Percentiles rank a stretch among this genome's conserved stretches.
phyloP scores from a whole-genome alignment of 2,113 vertebrate species.

The Chaetura pelagica region DNA sequence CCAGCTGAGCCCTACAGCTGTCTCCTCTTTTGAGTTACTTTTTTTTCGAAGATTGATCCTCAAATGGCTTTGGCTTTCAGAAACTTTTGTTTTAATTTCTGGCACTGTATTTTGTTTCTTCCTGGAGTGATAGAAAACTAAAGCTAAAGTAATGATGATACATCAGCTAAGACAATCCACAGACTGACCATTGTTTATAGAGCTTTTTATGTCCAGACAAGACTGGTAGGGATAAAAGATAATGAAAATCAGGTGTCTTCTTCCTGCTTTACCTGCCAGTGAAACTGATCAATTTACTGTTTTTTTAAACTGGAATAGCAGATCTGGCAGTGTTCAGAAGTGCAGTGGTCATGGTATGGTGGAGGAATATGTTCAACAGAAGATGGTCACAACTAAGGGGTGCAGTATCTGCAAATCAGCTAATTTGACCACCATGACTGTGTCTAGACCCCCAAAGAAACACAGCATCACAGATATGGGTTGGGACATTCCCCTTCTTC shows the following conservation, averaged over 20 bases:
- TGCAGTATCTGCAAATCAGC: not conserved
- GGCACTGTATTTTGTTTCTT: slow-evolving; percentile 60
- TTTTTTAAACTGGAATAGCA: not conserved
- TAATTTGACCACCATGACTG: not conserved
- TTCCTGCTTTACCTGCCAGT: not conserved
- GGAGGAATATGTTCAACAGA: not conserved
- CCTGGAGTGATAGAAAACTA: slow-evolving; percentile 4
- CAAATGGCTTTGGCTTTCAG: slow-evolving; percentile 4
- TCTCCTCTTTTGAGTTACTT: not conserved
- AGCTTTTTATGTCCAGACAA: slow-evolving; percentile 22
- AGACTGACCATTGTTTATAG: slow-evolving; percentile 29
- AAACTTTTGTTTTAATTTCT: slow-evolving; percentile 55
- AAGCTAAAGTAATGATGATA: slow-evolving; percentile 37
- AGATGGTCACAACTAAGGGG: not conserved
- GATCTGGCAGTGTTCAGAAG: not conserved
- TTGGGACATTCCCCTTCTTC: not conserved
- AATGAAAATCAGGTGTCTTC: slow-evolving; percentile 52
- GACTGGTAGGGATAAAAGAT: slow-evolving; percentile 58
- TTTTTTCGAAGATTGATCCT: not conserved
- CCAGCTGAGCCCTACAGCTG: slow-evolving; percentile 44
- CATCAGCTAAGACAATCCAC: slow-evolving; percentile 45
- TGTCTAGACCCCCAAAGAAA: not conserved
- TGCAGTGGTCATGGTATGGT: not conserved
- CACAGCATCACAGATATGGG: accelerated
- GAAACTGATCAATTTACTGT: not conserved